Percentiles rank a stretch among this genome's conserved stretches.
Conservation (phyloP, 2,888 invertebrate species). For the Parnassius orleans region DNA sequence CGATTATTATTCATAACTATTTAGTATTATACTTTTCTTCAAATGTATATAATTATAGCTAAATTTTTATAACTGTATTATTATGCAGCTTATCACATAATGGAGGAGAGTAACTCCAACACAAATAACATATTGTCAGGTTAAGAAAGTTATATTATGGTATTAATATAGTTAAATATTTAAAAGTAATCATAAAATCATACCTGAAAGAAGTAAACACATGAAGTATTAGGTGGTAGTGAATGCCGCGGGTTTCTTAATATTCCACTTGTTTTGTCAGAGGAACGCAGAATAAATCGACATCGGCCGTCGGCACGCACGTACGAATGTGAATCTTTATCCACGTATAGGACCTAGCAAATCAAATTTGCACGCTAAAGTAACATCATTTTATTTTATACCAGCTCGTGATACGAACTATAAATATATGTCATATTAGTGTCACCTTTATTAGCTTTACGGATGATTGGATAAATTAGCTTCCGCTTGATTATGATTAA, state of each 20-base stretch:
- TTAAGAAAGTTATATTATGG: no score
- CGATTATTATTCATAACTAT: no score
- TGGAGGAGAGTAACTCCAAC: no score
- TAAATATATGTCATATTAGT: slow-evolving; percentile 21
- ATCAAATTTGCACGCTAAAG: slow-evolving; percentile 32
- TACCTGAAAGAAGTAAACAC: slow-evolving; percentile 87
- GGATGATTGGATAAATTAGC: slow-evolving; percentile 10
- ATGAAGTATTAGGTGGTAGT: slow-evolving; percentile 90
- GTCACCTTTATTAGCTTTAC: slow-evolving; percentile 16
- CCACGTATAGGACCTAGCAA: slow-evolving; percentile 85
- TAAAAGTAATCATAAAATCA: slow-evolving; percentile 13
- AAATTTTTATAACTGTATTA: no score
- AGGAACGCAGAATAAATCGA: slow-evolving; percentile 88
- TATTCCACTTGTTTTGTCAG: slow-evolving; percentile 86
- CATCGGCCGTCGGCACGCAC: slow-evolving; percentile 87
- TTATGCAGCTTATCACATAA: no score
- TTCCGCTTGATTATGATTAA: slow-evolving; percentile 7
- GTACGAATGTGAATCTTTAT: slow-evolving; percentile 87
- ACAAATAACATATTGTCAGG: no score
- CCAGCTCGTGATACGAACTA: slow-evolving; percentile 18
- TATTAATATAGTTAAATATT: no score
- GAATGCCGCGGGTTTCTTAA: slow-evolving; percentile 89
- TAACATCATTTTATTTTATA: slow-evolving; percentile 24
- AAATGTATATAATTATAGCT: no score
- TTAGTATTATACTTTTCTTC: no score